Percentiles rank a stretch among this genome's conserved stretches.
Evolutionary conservation across 2,797 vertebrate species (phyloP).

Genomic region (Catamblyrhynchus diadema): DNA sequence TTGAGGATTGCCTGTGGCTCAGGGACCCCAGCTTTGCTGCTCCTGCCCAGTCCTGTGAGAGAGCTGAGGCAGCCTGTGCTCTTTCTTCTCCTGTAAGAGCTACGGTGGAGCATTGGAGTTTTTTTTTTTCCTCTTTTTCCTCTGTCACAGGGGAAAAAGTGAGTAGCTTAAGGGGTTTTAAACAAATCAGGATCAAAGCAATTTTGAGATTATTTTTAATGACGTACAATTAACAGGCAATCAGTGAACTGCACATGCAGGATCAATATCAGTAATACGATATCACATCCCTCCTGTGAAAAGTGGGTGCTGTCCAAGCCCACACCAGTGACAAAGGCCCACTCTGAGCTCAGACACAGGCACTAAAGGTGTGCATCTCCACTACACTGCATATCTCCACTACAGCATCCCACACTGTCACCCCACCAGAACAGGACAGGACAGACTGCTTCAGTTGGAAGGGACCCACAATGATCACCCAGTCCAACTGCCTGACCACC

Average conservation of each 20-base stretch:
- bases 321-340: not conserved
- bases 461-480: not conserved
- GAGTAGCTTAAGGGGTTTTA: not conserved
- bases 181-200: not conserved
- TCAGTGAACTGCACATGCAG: not conserved
- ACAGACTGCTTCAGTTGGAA: not conserved
- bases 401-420: not conserved
- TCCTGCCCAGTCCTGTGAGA: not conserved
- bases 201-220: constrained; percentile 3
- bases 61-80: not conserved
- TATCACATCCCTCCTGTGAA: not conserved
- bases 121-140: no score
- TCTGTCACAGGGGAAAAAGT: not conserved
- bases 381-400: rapidly evolving
- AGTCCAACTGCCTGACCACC: not conserved
- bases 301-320: no score
- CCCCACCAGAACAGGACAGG: not conserved
- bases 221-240: not conserved
- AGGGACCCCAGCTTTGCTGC: not conserved
- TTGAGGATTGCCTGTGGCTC: not conserved
- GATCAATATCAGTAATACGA: constrained; percentile 9
- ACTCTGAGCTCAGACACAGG: rapidly evolving
- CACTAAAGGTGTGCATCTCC: not conserved
- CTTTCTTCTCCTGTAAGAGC: not conserved
- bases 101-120: no score